These are phyloP conservation scores for Zaprionus gabonicus DNA, from an alignment of 1,140 invertebrate genomes.

Conservation along the genomic window DNA sequence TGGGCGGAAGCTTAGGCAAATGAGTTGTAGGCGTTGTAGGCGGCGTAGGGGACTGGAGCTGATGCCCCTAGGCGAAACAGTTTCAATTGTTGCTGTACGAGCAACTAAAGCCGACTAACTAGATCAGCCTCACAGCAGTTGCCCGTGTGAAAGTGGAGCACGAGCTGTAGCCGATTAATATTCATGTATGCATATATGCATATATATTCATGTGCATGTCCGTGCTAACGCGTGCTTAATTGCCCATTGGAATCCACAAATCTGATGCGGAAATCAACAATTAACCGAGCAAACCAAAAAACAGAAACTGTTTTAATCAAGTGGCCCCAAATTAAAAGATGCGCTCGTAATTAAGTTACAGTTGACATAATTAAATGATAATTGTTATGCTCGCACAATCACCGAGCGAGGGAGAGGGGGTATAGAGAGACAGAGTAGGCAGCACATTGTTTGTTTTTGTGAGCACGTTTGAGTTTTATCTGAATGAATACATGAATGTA, in stretches of 20 bases:
- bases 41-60: slow-evolving; percentile 6
- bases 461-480: slow-evolving; percentile 31
- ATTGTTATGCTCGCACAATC: slow-evolving; percentile 61
- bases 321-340: slow-evolving; percentile 69
- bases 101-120: not conserved
- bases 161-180: slow-evolving; percentile 1
- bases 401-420: slow-evolving; percentile 16
- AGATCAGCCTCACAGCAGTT: not conserved
- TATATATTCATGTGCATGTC: slow-evolving; percentile 20
- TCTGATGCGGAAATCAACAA: slow-evolving; percentile 72
- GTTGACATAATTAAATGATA: slow-evolving; percentile 84
- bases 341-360: slow-evolving; percentile 82
- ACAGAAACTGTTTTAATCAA: slow-evolving; percentile 55
- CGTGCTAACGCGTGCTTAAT: slow-evolving; percentile 32
- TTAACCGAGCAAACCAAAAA: slow-evolving; percentile 57
- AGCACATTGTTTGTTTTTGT: slow-evolving; percentile 33
- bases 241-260: slow-evolving; percentile 54
- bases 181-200: slow-evolving; percentile 39
- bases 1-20: slow-evolving; percentile 43
- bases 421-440: slow-evolving; percentile 16
- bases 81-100: slow-evolving; percentile 53
- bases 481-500: slow-evolving; percentile 18
- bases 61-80: slow-evolving; percentile 35
- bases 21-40: slow-evolving; percentile 19
- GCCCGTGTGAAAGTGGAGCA: slow-evolving; percentile 6